Conservation (phyloP, 2,888 invertebrate species). For the Zhengitettix transpicula region DNA sequence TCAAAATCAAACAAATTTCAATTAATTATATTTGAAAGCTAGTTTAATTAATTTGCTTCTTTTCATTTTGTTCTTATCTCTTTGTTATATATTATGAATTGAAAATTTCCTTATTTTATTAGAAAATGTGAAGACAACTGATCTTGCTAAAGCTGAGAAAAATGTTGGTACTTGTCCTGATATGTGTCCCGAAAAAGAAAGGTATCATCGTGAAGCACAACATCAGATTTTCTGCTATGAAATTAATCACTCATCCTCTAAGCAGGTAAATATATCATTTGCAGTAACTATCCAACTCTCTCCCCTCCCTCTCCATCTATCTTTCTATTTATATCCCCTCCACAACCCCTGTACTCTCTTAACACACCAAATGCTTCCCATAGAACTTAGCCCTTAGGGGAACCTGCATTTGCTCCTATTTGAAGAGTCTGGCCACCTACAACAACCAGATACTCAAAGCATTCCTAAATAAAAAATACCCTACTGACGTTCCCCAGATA, state of each 20-base stretch:
- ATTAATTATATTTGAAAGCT: not conserved
- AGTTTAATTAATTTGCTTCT: no score
- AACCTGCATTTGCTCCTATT: no score
- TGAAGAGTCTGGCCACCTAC: no score
- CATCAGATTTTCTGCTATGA: slow-evolving; percentile 40
- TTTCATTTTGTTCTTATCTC: not conserved
- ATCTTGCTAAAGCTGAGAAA: slow-evolving; percentile 8
- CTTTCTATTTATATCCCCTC: no score
- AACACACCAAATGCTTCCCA: no score
- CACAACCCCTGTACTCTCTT: no score
- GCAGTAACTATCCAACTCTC: no score
- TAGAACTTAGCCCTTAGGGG: no score
- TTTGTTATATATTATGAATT: not conserved
- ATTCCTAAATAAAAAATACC: no score
- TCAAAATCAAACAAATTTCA: not conserved
- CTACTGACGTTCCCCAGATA: no score
- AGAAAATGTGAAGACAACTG: slow-evolving; percentile 10
- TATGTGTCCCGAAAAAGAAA: slow-evolving; percentile 96
- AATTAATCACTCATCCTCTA: not conserved
- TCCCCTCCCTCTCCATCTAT: no score
- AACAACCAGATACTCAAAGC: no score
- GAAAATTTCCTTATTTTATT: not conserved
- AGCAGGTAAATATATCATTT: not conserved
- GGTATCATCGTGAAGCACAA: slow-evolving; percentile 61
- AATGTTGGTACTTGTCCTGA: slow-evolving; percentile 69